A percentile compares a stretch with the other conserved stretches of the same genome.
These are phyloP conservation scores for Iguana delicatissima DNA, from an alignment of 2,797 vertebrate genomes.

Conservation along the genomic window DNA sequence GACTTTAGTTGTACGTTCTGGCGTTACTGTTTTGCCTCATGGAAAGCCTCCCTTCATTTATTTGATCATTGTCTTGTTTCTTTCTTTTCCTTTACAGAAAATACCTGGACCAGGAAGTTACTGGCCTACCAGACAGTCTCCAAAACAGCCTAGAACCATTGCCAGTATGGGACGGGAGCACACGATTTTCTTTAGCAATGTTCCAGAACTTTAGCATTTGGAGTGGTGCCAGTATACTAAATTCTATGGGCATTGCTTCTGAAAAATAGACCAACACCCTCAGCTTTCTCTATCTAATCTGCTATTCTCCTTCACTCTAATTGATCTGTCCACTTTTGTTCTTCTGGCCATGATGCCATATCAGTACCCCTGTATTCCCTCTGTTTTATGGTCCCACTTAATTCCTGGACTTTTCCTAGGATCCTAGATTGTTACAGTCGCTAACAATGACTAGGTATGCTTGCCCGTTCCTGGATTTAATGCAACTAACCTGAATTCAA, in stretches of 20 bases:
- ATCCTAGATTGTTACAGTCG: background rate
- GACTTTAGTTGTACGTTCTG: background rate
- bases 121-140: constrained; percentile 70
- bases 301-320: background rate
- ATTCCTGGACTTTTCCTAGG: background rate
- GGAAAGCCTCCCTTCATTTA: background rate
- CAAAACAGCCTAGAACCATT: constrained; percentile 60
- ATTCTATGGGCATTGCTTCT: background rate
- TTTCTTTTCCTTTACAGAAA: constrained; percentile 73
- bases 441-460: background rate
- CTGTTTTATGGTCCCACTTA: background rate
- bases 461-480: background rate
- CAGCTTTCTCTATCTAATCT: accelerated
- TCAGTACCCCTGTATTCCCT: background rate
- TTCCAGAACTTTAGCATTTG: constrained; percentile 73
- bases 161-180: constrained; percentile 71
- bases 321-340: background rate
- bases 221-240: background rate
- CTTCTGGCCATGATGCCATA: background rate
- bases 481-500: background rate
- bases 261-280: background rate
- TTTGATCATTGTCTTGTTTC: constrained; percentile 23
- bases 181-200: constrained; percentile 78
- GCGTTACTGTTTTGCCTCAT: background rate
- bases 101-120: constrained; percentile 82